A percentile compares a stretch with the other conserved stretches of the same genome.
These are phyloP conservation scores for Bilobella aurantiaca DNA, from an alignment of 1,140 invertebrate genomes.

Conservation along the genomic window DNA sequence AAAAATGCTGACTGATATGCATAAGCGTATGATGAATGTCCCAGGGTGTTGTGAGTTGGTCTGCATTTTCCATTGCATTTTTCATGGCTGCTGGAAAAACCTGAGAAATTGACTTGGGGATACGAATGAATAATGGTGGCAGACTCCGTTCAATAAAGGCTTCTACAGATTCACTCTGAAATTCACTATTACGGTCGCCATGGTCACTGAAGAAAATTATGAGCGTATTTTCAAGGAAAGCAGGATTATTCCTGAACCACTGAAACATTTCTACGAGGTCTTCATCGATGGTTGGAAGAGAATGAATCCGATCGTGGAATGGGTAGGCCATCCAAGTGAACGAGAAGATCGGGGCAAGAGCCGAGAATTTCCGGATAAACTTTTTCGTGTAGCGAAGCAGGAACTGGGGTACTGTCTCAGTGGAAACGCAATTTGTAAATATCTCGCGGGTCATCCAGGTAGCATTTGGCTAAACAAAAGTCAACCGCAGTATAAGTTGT, in stretches of 20 bases:
- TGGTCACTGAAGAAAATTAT: constrained; percentile 16
- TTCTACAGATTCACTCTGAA: background rate
- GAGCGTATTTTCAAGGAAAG: constrained; percentile 11
- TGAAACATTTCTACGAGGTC: constrained; percentile 1
- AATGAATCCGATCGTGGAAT: constrained; percentile 2
- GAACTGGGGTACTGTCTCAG: constrained; percentile 6
- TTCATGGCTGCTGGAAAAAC: background rate
- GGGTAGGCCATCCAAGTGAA: constrained; percentile 2
- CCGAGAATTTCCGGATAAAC: background rate
- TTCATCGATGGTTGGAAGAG: constrained; percentile 11
- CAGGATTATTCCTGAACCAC: background rate
- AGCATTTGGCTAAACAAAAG: constrained; percentile 1
- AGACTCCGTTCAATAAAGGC: constrained; percentile 15
- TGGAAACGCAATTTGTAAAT: constrained; percentile 5
- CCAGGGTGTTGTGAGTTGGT: constrained; percentile 1
- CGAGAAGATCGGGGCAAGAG: background rate
- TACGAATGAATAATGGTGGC: constrained; percentile 13
- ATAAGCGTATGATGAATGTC: constrained; percentile 16
- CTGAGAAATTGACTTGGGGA: background rate
- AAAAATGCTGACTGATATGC: too few species aligned
- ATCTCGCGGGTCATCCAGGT: background rate
- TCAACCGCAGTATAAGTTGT: background rate
- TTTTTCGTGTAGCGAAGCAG: background rate
- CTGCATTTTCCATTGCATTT: background rate
- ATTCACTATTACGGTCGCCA: constrained; percentile 10